Percentiles rank a stretch among this genome's conserved stretches.
Evolutionary conservation across 2,888 invertebrate species (phyloP).

Genomic region (Dendrolimus pini): DNA sequence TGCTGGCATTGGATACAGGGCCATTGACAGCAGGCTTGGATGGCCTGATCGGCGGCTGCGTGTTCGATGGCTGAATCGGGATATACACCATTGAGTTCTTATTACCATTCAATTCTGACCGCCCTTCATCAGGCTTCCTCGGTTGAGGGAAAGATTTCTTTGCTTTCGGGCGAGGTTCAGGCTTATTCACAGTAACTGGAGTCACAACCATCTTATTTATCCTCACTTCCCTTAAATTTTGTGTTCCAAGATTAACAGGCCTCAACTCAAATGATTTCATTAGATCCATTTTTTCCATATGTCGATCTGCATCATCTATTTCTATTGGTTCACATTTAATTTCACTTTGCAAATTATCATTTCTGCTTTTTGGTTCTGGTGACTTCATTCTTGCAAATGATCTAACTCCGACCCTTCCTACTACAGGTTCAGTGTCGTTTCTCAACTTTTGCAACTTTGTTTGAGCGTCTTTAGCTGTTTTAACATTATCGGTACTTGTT

Average conservation of each 20-base stretch:
- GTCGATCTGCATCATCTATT: conserved; percentile 49
- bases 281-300: conserved; percentile 53
- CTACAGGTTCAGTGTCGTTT: conserved; percentile 31
- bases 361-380: conserved; percentile 19
- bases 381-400: conserved; percentile 65
- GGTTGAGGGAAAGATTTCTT: conserved; percentile 62
- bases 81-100: conserved; percentile 72
- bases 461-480: conserved; percentile 42
- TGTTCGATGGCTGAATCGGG: conserved; percentile 61
- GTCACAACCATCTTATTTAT: conserved; percentile 50
- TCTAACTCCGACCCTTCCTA: conserved; percentile 58
- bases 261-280: conserved; percentile 55
- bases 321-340: conserved; percentile 64
- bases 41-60: conserved; percentile 44
- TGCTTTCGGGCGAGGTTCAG: conserved; percentile 41
- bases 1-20: background rate
- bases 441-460: conserved; percentile 41
- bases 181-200: conserved; percentile 25
- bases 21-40: conserved; percentile 18
- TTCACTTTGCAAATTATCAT: conserved; percentile 44
- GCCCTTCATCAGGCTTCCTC: conserved; percentile 46
- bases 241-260: conserved; percentile 38
- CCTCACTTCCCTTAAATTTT: conserved; percentile 49
- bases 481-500: conserved; percentile 39
- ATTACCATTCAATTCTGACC: conserved; percentile 47